These are phyloP conservation scores for Dryomyza anilis DNA, from an alignment of 2,888 invertebrate genomes.

Conservation along the genomic window DNA sequence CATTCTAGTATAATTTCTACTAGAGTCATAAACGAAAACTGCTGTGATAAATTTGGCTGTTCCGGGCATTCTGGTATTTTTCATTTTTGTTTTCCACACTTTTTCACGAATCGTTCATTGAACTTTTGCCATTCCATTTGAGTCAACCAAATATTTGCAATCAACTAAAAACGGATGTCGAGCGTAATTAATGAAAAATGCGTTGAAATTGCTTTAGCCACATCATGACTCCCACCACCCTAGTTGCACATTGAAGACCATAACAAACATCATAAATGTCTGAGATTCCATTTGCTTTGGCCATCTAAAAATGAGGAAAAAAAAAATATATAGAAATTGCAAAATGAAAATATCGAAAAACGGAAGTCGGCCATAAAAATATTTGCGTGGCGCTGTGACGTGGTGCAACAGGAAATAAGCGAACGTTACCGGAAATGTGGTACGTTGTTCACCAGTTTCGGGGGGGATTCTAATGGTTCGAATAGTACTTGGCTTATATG, in stretches of 20 bases:
- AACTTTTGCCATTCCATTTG: background rate
- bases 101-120: background rate
- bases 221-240: no score
- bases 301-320: background rate
- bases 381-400: constrained; percentile 13
- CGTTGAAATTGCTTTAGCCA: background rate
- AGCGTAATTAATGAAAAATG: constrained; percentile 5
- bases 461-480: background rate
- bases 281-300: constrained; percentile 10
- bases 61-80: no score
- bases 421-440: background rate
- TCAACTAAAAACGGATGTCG: constrained; percentile 14
- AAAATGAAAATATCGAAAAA: no score
- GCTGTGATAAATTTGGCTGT: no score
- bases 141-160: constrained; percentile 1
- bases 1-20: no score
- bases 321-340: background rate
- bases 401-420: constrained; percentile 16
- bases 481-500: background rate
- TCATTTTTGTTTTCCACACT: no score
- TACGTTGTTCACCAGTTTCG: background rate
- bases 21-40: no score
- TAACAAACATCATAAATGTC: constrained; percentile 5
- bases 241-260: no score
- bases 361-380: constrained; percentile 20